Evolutionary conservation across 2,797 vertebrate genomes (phyloP), one percentile per base, ranked within the genome.

Genomic region (Menidia menidia): DNA sequence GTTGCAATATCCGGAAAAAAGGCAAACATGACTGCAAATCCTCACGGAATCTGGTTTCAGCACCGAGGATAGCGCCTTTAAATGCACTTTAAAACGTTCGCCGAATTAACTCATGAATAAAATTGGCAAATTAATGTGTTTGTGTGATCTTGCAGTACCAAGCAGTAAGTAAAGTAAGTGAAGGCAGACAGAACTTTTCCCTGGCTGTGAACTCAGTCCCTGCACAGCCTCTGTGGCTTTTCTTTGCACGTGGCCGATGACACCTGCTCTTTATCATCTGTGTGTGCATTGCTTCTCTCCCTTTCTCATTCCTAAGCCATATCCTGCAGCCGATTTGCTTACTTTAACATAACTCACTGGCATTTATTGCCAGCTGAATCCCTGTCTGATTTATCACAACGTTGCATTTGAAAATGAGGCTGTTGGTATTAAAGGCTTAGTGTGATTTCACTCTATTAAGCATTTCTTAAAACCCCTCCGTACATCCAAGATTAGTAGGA

Each of bases 31-130:
- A 2, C 0, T 4, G 51, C 13, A 51, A 39, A 30, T 61, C 64
- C 58, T 39, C 35, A 44, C 50, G 77, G 54, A 51, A 3, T 63
- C 12, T 53, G 4, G 47, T 73, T 89, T 92, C 89, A 90, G 88
- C 69, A 92, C 89, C 89, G 44, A 45, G 85, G 89, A 92, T 32
- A 91, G 89, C 80, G 74, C 67, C 16, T 13, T 4, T 4, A 13
- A 42, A 39, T 13, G 3, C 2, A n/a, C n/a, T 47, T 13, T 8
- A 13, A 16, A 48, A 33, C 19, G 13, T 31, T 33, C 2, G 15
- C 10, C 6, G 12, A 39, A 41, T 25, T 10, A 11, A 39, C n/a
- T 47, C 5, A 47, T 15, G 8, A 18, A 2, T 3, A n/a, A 18
- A 50, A 50, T 4, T 19, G 3, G 10, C 11, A 10, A 50, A 25